Conservation (phyloP, 1,140 invertebrate genomes). For the Calephelis nemesis region DNA sequence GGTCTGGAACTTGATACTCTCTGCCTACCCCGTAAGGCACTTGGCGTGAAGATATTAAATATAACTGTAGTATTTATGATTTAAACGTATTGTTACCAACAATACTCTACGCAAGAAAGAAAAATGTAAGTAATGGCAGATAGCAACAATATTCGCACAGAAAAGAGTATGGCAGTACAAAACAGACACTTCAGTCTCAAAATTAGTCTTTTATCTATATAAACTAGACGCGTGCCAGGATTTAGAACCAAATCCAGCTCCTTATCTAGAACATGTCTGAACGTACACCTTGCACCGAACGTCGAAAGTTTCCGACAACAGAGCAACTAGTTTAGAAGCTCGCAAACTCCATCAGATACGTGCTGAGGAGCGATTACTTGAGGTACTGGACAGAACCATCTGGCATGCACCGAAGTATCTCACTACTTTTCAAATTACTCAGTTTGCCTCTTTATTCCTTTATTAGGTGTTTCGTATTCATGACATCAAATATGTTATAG, state of each 20-base stretch:
- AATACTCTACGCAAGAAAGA: too few species aligned
- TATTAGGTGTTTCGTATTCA: not conserved
- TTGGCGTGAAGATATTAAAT: too few species aligned
- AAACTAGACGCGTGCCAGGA: constrained; percentile 48
- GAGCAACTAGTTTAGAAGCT: constrained; percentile 74
- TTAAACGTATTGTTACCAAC: too few species aligned
- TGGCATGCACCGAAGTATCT: constrained; percentile 44
- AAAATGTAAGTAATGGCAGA: too few species aligned
- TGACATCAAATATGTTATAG: not conserved
- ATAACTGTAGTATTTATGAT: too few species aligned
- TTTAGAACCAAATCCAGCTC: constrained; percentile 60
- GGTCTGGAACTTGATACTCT: too few species aligned
- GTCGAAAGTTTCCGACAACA: constrained; percentile 69
- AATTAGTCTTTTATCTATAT: constrained; percentile 8
- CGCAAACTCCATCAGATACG: constrained; percentile 74
- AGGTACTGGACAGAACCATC: constrained; percentile 46
- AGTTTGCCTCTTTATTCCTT: not conserved
- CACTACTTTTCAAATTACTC: constrained; percentile 24
- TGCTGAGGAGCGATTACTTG: constrained; percentile 69
- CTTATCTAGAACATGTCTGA: constrained; percentile 66
- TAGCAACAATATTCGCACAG: not conserved
- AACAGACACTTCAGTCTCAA: not conserved
- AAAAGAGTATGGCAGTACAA: not conserved
- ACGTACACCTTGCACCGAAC: constrained; percentile 67
- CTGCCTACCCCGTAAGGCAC: too few species aligned